Conservation (phyloP, 2,113 vertebrate species). For the Ceuthmochares aereus region DNA sequence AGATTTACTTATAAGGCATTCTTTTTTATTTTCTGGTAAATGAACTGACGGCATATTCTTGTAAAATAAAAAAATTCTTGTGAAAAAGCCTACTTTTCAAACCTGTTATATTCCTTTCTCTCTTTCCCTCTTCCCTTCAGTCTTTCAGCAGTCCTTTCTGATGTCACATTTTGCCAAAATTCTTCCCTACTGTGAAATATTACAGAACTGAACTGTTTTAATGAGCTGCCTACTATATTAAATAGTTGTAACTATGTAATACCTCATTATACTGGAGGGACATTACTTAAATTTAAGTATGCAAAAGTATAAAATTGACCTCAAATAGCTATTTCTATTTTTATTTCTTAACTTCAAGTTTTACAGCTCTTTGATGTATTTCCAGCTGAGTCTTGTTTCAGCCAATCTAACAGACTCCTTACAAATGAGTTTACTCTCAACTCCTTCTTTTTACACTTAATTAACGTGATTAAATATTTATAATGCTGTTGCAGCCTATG, state of each 20-base stretch:
- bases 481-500: background rate
- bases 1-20: background rate
- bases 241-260: background rate
- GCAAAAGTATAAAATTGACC: background rate
- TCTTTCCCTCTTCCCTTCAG: background rate
- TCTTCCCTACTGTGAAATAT: background rate
- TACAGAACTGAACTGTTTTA: background rate
- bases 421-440: background rate
- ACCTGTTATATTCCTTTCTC: background rate
- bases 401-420: background rate
- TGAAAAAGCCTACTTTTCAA: background rate
- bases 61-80: too few species aligned
- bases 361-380: background rate
- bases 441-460: slow-evolving; percentile 10
- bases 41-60: background rate
- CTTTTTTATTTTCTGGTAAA: background rate
- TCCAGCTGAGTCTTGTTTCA: background rate
- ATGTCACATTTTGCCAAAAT: background rate
- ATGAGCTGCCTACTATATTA: background rate
- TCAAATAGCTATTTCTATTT: slow-evolving; percentile 2
- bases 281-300: background rate
- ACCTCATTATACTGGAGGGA: background rate
- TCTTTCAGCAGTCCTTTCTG: background rate
- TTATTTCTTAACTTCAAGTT: background rate
- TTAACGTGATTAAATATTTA: slow-evolving; percentile 58